A percentile compares a stretch with the other conserved stretches of the same genome.
Evolutionary conservation across 2,888 invertebrate species (phyloP).

Genomic region (Fissipunctia ypsillon): DNA sequence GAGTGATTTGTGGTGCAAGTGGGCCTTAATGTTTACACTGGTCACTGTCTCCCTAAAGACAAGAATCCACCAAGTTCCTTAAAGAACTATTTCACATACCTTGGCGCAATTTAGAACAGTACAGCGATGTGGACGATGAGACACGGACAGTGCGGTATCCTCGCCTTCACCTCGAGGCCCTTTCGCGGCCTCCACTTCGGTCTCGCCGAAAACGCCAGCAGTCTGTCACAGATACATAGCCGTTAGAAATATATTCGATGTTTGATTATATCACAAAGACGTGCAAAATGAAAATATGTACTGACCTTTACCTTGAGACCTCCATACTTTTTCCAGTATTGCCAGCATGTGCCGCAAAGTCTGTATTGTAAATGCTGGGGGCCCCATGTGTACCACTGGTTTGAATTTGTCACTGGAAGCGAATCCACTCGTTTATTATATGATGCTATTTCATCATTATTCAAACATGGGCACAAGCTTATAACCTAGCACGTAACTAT

Average conservation of each 20-base stretch:
- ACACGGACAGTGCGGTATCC: conserved; percentile 88
- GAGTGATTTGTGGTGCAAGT: neutral
- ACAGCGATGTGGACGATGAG: conserved; percentile 96
- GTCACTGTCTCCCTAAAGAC: neutral
- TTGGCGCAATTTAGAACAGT: conserved; percentile 97
- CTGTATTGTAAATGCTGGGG: conserved; percentile 97
- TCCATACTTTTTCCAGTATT: conserved; percentile 99
- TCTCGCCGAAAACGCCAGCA: conserved; percentile 87
- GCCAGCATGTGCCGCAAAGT: conserved; percentile 98
- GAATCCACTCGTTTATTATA: conserved; percentile 33
- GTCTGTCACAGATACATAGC: conserved; percentile 73
- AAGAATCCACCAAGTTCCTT: neutral
- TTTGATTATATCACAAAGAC: conserved; percentile 35
- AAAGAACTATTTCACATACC: conserved; percentile 69
- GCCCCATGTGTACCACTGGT: conserved; percentile 99
- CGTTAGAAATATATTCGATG: conserved; percentile 13
- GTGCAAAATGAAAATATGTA: conserved; percentile 35
- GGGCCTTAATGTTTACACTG: neutral
- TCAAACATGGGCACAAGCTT: conserved; percentile 19
- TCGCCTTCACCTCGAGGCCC: conserved; percentile 83
- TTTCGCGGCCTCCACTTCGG: conserved; percentile 82
- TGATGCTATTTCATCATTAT: neutral
- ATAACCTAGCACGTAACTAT: neutral
- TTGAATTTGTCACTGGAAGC: conserved; percentile 92
- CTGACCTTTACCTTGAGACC: conserved; percentile 94